A percentile compares a stretch with the other conserved stretches of the same genome.
Conservation (phyloP, 2,797 vertebrate genomes). For the Myiotriccus ornatus region DNA sequence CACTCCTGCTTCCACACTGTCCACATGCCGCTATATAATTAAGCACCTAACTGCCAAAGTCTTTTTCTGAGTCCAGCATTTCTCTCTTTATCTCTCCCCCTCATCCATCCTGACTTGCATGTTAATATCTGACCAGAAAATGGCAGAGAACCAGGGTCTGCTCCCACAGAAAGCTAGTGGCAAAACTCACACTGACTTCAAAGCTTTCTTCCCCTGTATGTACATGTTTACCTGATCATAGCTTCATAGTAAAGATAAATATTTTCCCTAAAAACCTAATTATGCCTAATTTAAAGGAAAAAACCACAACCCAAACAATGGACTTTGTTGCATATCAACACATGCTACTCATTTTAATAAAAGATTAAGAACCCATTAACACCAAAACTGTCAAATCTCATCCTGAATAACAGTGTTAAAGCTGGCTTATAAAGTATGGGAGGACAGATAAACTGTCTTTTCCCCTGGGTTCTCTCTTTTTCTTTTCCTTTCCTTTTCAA, state of each 20-base stretch:
- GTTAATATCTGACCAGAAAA: constrained; percentile 58
- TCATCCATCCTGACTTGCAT: constrained; percentile 68
- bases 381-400: constrained; percentile 39
- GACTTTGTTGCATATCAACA: constrained; percentile 40
- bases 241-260: constrained; percentile 1
- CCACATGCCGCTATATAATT: constrained; percentile 60
- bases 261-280: constrained; percentile 21
- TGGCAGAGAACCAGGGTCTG: not conserved
- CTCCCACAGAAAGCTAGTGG: not conserved
- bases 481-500: constrained; percentile 60
- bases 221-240: not conserved
- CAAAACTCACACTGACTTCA: not conserved
- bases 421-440: constrained; percentile 64
- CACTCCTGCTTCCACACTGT: constrained; percentile 40
- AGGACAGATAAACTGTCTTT: constrained; percentile 71
- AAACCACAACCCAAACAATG: not conserved
- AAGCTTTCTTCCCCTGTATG: not conserved
- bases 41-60: constrained; percentile 59
- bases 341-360: constrained; percentile 2
- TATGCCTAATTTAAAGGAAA: constrained; percentile 20
- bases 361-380: constrained; percentile 59
- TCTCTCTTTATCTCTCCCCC: not conserved
- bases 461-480: constrained; percentile 70
- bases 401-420: constrained; percentile 58
- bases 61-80: constrained; percentile 53